phyloP scores from a whole-genome alignment of 2,113 vertebrate genomes.

The Festucalex cinctus region DNA sequence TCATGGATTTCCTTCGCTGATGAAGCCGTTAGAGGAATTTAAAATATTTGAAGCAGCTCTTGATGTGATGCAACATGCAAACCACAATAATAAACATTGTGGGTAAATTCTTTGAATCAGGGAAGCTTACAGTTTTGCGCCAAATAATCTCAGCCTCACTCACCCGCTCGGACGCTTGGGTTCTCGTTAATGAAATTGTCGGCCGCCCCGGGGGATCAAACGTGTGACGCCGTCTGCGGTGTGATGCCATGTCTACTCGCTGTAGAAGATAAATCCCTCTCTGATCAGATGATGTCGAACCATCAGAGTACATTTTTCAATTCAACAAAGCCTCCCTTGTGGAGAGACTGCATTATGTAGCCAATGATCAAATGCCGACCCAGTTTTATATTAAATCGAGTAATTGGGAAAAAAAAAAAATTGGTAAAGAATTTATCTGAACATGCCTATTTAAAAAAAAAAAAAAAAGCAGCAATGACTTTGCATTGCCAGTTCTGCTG shows the following conservation, averaged over 20 bases:
- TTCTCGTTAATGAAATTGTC: constrained; percentile 17
- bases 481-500: background rate
- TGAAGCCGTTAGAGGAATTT: background rate
- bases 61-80: background rate
- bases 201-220: background rate
- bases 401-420: too few species aligned
- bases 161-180: too few species aligned
- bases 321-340: too few species aligned
- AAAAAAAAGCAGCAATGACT: too few species aligned
- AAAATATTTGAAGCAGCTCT: background rate
- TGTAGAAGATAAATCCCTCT: background rate
- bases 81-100: background rate
- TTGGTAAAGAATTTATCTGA: too few species aligned
- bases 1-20: too few species aligned
- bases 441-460: background rate
- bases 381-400: too few species aligned
- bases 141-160: constrained; percentile 26
- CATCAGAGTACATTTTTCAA: too few species aligned
- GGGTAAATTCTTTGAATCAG: background rate
- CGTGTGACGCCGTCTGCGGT: background rate
- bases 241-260: background rate
- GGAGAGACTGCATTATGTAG: too few species aligned
- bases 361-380: too few species aligned
- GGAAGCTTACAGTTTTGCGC: background rate
- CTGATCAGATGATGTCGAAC: background rate